Conservation (phyloP, 2,888 invertebrate species). For the Danaus chrysippus region DNA sequence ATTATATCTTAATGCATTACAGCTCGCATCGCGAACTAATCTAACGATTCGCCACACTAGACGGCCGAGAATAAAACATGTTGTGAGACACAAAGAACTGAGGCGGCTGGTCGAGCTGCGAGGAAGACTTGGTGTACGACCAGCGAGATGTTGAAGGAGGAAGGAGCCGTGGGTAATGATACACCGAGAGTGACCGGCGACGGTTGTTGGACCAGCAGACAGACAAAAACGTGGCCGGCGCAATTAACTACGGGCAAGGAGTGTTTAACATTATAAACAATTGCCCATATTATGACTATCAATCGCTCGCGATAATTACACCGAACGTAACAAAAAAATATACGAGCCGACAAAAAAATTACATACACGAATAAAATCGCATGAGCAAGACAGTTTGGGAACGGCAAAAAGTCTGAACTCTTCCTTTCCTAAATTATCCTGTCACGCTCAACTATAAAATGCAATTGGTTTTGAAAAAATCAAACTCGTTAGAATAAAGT, state of each 20-base stretch:
- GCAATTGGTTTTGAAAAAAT: constrained; percentile 72
- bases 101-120: constrained; percentile 5
- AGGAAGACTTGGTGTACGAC: constrained; percentile 18
- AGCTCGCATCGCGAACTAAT: no score
- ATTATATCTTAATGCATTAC: no score
- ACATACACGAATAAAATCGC: constrained; percentile 44
- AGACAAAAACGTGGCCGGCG: constrained; percentile 43
- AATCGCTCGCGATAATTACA: constrained; percentile 52
- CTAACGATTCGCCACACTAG: background rate
- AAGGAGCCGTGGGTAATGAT: constrained; percentile 33
- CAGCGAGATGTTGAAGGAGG: constrained; percentile 21
- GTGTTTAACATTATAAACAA: constrained; percentile 46
- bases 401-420: constrained; percentile 45
- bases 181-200: constrained; percentile 31
- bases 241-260: constrained; percentile 61
- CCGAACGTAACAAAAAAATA: constrained; percentile 52
- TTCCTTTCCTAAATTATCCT: constrained; percentile 76
- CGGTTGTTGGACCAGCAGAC: constrained; percentile 41
- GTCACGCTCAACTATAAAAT: constrained; percentile 77
- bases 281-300: constrained; percentile 56
- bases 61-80: background rate
- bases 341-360: constrained; percentile 44
- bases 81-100: constrained; percentile 1
- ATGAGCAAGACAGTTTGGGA: constrained; percentile 51
- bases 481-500: constrained; percentile 66